Percentiles rank a stretch among this genome's conserved stretches.
These are phyloP conservation scores for Vicugna pacos DNA, from an alignment of 2,113 vertebrate species.

Conservation along the genomic window DNA sequence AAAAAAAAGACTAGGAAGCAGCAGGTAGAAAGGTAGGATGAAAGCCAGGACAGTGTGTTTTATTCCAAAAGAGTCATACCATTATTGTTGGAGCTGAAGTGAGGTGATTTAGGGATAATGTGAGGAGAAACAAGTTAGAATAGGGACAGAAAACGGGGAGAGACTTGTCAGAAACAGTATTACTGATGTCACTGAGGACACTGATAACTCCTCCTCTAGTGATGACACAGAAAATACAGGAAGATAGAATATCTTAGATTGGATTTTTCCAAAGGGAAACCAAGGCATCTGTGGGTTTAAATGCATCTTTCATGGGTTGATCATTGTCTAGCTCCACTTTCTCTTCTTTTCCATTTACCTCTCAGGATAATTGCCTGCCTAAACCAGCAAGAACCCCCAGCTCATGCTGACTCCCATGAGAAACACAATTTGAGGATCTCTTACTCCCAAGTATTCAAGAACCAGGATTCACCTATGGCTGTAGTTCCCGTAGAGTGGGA, in stretches of 20 bases:
- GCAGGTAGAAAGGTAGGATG: neutral
- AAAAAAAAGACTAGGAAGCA: neutral
- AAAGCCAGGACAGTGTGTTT: neutral
- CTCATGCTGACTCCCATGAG: neutral
- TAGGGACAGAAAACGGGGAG: neutral
- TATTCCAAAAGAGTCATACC: neutral
- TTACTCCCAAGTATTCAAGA: neutral
- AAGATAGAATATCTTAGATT: neutral
- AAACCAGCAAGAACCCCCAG: neutral
- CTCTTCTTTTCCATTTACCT: neutral
- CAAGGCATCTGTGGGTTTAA: neutral
- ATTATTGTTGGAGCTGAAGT: neutral
- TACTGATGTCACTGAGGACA: neutral
- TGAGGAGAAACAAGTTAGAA: neutral
- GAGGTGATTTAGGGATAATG: neutral
- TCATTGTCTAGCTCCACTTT: neutral
- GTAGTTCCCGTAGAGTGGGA: neutral
- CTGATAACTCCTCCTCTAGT: neutral
- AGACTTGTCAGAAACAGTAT: neutral
- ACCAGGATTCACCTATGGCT: neutral
- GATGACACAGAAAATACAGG: neutral
- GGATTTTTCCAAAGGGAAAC: neutral
- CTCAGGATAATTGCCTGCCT: neutral
- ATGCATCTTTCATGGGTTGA: neutral
- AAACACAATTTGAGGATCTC: slow-evolving; percentile 8